A percentile compares a stretch with the other conserved stretches of the same genome.
These are phyloP conservation scores for Aramus guarauna DNA, from an alignment of 2,113 vertebrate species.

Conservation along the genomic window DNA sequence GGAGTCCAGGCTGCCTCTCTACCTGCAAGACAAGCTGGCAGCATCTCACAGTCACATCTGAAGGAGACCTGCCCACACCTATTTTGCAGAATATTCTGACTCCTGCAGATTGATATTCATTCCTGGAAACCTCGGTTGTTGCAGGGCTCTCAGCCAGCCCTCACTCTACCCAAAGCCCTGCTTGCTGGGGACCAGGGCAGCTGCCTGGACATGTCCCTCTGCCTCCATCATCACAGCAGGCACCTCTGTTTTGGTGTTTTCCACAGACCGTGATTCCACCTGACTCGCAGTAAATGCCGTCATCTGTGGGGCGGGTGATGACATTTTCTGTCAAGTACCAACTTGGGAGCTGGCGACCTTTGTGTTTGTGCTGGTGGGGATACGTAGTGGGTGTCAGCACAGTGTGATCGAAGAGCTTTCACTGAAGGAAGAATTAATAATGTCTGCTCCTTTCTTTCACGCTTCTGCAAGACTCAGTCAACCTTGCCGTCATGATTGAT, in stretches of 20 bases:
- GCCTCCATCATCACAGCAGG: neutral
- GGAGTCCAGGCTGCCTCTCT: neutral
- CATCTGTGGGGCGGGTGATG: neutral
- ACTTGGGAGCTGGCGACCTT: neutral
- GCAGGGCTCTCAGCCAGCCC: neutral
- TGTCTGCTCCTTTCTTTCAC: neutral
- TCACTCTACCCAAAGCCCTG: neutral
- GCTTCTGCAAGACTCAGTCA: neutral
- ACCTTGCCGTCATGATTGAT: conserved; percentile 47
- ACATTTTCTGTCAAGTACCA: neutral
- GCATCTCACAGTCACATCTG: neutral
- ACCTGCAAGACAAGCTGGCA: neutral
- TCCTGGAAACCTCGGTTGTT: neutral
- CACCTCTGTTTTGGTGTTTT: neutral
- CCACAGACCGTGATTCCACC: neutral
- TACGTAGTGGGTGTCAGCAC: neutral
- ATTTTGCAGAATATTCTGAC: neutral
- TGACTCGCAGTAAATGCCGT: neutral
- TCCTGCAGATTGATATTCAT: neutral
- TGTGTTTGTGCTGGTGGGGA: neutral
- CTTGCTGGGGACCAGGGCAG: neutral
- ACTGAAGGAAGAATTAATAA: conserved; percentile 30
- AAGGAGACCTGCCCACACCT: rapidly evolving
- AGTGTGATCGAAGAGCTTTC: neutral
- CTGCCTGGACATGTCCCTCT: neutral